Evolutionary conservation across 1,140 invertebrate genomes (phyloP).

Genomic region (Theocolax elegans): DNA sequence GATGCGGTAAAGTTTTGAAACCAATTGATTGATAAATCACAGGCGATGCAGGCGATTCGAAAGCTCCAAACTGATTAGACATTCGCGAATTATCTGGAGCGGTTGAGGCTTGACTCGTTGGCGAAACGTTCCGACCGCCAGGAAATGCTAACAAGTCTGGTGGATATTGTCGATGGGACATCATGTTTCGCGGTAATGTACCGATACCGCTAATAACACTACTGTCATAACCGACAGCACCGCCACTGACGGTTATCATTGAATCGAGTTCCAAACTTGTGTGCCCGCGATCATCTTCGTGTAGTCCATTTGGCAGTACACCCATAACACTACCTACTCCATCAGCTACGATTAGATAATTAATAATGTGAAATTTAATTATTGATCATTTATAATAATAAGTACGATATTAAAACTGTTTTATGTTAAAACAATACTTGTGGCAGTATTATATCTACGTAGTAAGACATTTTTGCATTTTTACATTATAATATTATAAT

Average conservation of each 20-base stretch:
- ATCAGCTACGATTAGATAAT: conserved; percentile 59
- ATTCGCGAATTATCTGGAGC: conserved; percentile 74
- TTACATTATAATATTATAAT: no score
- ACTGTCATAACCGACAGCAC: conserved; percentile 6
- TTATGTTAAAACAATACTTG: no score
- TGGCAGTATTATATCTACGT: no score
- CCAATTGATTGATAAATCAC: conserved; percentile 55
- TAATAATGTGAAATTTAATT: no score
- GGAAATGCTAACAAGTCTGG: conserved; percentile 86
- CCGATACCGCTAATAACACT: conserved; percentile 10
- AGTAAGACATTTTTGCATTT: no score
- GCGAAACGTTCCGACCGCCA: conserved; percentile 67
- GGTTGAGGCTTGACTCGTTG: conserved; percentile 78
- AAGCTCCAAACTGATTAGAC: conserved; percentile 63
- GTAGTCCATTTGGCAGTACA: conserved; percentile 47
- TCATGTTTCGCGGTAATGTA: conserved; percentile 63
- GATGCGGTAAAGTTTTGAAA: conserved; percentile 78
- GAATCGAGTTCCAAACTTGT: conserved; percentile 50
- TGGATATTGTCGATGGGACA: conserved; percentile 73
- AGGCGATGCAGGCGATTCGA: conserved; percentile 52
- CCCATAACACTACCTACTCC: conserved; percentile 55
- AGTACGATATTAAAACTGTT: no score
- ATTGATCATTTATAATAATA: no score
- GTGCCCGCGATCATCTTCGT: conserved; percentile 52
- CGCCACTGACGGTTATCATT: not conserved